phyloP scores from a whole-genome alignment of 2,888 invertebrate genomes.

The Mesoligia furuncula region DNA sequence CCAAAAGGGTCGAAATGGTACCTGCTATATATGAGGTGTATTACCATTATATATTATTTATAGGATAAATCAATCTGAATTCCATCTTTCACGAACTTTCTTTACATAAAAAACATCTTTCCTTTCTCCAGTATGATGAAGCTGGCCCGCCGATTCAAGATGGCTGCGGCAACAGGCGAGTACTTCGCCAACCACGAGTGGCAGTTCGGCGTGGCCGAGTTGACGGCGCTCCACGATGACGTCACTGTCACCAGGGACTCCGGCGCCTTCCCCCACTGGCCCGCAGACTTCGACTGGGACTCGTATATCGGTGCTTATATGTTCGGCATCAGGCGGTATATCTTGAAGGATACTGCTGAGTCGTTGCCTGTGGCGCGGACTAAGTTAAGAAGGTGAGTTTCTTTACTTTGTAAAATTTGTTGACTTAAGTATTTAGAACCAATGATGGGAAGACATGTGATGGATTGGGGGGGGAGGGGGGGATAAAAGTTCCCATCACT shows the following conservation, averaged over 20 bases:
- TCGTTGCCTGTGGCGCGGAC: conserved; percentile 92
- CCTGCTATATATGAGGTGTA: no score
- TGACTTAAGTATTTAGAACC: no score
- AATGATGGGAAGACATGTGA: no score
- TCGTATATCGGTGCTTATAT: conserved; percentile 95
- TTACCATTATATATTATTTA: no score
- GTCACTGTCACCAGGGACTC: conserved; percentile 89
- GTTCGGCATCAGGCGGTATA: conserved; percentile 95
- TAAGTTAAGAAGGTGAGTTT: conserved; percentile 91
- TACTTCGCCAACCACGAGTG: conserved; percentile 97
- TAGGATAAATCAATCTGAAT: no score
- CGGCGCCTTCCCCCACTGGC: conserved; percentile 91
- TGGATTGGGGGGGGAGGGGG: no score
- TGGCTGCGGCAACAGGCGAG: conserved; percentile 94
- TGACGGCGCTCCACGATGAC: conserved; percentile 90
- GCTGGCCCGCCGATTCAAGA: conserved; percentile 94
- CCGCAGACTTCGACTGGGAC: conserved; percentile 93
- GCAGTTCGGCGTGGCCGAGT: conserved; percentile 93
- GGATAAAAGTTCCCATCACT: no score
- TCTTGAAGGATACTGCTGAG: conserved; percentile 94
- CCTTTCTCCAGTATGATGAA: conserved; percentile 93
- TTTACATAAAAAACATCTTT: no score
- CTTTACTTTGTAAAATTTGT: background rate
- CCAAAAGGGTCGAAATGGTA: no score
- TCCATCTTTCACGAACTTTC: no score